Evolutionary conservation across 2,113 vertebrate species (phyloP).

Genomic region (Daphoenositta chrysoptera): DNA sequence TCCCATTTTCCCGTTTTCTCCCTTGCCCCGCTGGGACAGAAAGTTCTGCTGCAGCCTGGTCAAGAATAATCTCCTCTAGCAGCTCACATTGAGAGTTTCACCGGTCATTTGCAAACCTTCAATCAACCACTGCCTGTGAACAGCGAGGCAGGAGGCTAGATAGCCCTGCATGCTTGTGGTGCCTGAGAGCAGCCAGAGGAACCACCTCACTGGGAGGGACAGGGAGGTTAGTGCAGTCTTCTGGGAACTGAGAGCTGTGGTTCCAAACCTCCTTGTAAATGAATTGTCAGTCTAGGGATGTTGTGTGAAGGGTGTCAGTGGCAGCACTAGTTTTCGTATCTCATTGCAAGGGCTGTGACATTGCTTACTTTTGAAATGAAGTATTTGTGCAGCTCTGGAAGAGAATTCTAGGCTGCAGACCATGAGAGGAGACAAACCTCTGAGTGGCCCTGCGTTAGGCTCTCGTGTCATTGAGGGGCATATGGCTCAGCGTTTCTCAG

Average conservation of each 20-base stretch:
- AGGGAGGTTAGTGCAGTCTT: background rate
- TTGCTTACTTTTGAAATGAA: background rate
- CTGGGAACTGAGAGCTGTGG: background rate
- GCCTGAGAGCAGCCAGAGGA: background rate
- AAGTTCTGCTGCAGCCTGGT: background rate
- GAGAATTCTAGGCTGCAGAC: background rate
- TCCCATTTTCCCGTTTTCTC: conserved; percentile 1
- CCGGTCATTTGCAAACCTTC: background rate
- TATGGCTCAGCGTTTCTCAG: background rate
- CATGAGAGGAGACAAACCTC: background rate
- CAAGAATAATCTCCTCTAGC: background rate
- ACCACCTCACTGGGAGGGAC: background rate
- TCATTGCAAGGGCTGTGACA: background rate
- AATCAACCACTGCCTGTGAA: background rate
- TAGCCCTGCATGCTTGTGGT: background rate
- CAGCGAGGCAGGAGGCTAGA: background rate
- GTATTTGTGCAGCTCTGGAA: background rate
- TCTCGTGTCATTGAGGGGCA: rapidly evolving
- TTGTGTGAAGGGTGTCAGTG: background rate
- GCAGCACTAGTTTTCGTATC: background rate
- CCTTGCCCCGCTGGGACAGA: background rate
- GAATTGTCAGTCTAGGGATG: background rate
- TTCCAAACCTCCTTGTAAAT: background rate
- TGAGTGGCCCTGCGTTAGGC: background rate
- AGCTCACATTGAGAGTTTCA: background rate